Base-by-base conservation (phyloP, 1,140 invertebrate species). In the Druon quercuslanigerum region DNA sequence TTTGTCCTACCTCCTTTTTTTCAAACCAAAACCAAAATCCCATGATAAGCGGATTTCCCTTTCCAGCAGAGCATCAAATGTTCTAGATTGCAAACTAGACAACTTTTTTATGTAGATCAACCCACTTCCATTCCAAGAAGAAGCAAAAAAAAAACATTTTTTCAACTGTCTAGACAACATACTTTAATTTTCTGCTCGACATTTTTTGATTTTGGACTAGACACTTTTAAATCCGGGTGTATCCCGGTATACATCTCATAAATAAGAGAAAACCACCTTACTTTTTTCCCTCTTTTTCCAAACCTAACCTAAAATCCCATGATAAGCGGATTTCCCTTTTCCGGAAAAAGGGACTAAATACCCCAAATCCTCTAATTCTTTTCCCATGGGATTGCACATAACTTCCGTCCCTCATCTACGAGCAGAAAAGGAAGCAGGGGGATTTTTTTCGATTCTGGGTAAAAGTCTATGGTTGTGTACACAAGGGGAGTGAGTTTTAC, bases 281-380 rank as follows among this genome's bases (percentile, higher is more conserved):
- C 19, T 11, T 56, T 56, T 56, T 2, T 56, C 40, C 17, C 33
- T 9, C 13, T 9, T 8, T 25, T 57, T 57, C 25, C 56, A 66
- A 66, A 33, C 13, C 13, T 46, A 66, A 66, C 25, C 57, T 4
- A 46, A 66, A 66, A 40, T 66, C 60, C 74, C 74, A 52, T 81
- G 80, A 82, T 86, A 85, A 86, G 84, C 82, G 77, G 81, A 84
- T 87, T 85, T 83, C 57, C 72, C 5, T 50, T 79, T 66, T 12
- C 33, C 25, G 33, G 60, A 66, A 66, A 66, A 66, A 46, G 60
- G 60, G 33, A 40, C 60, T 66, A 33, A 66, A 60, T 54, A 20
- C 70, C 4, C 19, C 56, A 46, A 76, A 60, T 54, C 40, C 72
- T 7, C 25, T 74, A 20, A 76, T 76, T 81, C 77, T 40, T 75